A percentile compares a stretch with the other conserved stretches of the same genome.
These are phyloP conservation scores for Myotis myotis DNA, from an alignment of 2,797 vertebrate species.

Conservation along the genomic window DNA sequence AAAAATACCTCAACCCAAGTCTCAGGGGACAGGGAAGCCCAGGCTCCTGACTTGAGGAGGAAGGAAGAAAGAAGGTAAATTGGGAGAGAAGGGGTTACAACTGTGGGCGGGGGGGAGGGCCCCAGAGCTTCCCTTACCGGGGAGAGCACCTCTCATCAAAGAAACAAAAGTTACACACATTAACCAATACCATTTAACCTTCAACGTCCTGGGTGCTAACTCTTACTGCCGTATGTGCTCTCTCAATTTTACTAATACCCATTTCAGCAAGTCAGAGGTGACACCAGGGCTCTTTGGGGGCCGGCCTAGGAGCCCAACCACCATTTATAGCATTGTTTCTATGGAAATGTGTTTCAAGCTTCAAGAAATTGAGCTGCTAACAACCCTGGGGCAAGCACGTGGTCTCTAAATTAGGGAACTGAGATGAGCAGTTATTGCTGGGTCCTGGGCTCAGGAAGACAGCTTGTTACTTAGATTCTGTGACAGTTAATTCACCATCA, in stretches of 20 bases:
- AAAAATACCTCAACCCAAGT: neutral
- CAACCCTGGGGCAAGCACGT: conserved; percentile 67
- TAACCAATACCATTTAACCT: conserved; percentile 52
- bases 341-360: conserved; percentile 77
- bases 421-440: conserved; percentile 60
- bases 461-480: conserved; percentile 18
- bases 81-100: neutral
- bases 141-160: conserved; percentile 19
- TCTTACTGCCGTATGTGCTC: neutral
- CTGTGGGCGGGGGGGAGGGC: neutral
- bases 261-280: conserved; percentile 57
- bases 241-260: conserved; percentile 72
- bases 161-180: conserved; percentile 52
- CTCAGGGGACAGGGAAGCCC: neutral
- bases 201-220: neutral
- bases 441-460: conserved; percentile 54
- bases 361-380: conserved; percentile 68
- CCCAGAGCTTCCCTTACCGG: conserved; percentile 5
- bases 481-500: conserved; percentile 5
- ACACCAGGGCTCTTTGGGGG: conserved; percentile 63
- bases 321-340: conserved; percentile 78
- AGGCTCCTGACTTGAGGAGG: neutral
- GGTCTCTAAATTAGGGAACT: conserved; percentile 78
- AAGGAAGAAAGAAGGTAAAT: conserved; percentile 4
- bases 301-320: conserved; percentile 64